Percentiles rank a stretch among this genome's conserved stretches.
phyloP scores from a whole-genome alignment of 1,140 invertebrate species.

The Pseudobourletiella spinata region DNA sequence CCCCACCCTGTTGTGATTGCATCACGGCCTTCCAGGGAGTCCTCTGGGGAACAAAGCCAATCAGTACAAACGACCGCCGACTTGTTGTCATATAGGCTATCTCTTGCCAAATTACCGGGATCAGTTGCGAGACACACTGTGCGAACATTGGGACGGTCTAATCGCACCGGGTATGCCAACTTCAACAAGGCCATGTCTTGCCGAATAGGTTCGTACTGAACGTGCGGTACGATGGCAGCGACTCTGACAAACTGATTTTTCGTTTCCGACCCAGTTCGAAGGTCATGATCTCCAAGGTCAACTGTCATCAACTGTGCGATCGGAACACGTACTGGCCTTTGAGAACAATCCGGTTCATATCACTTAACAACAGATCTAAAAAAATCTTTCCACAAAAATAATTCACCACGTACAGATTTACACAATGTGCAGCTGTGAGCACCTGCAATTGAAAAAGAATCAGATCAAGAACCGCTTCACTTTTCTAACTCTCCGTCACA shows the following conservation, averaged over 20 bases:
- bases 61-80: no score
- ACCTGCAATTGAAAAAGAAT: conserved; percentile 4
- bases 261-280: conserved; percentile 13
- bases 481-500: no score
- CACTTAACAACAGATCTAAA: no score
- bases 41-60: conserved; percentile 5
- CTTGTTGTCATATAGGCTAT: no score
- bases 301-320: conserved; percentile 19
- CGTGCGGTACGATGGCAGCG: conserved; percentile 22
- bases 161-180: conserved; percentile 11
- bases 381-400: no score
- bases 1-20: conserved; percentile 29
- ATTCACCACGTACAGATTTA: conserved; percentile 21
- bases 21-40: conserved; percentile 11
- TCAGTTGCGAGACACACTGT: conserved; percentile 25
- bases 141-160: neutral
- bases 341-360: no score
- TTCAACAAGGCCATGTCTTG: conserved; percentile 29
- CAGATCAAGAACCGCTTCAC: no score
- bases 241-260: conserved; percentile 17
- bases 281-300: conserved; percentile 31
- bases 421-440: conserved; percentile 30
- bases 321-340: conserved; percentile 12
- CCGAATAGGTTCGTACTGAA: conserved; percentile 4
- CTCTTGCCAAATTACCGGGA: no score